Evolutionary conservation across 2,797 vertebrate genomes (phyloP).

Genomic region (Poeciliopsis paucimaculata): DNA sequence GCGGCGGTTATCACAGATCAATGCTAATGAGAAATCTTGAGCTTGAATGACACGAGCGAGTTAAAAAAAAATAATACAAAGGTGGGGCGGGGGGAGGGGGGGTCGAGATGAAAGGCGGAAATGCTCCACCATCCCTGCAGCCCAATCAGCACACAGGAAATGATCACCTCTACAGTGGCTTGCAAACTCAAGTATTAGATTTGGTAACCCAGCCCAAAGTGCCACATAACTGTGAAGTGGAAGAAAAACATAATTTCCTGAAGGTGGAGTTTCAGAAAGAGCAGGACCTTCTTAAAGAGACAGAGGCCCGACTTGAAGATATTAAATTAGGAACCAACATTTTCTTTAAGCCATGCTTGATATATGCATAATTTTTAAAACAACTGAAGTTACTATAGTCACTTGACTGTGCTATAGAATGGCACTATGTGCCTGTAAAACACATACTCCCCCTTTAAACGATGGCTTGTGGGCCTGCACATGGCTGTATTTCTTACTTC

Average conservation of each 20-base stretch:
- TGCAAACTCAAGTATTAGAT: background rate
- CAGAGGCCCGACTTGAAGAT: too few species aligned
- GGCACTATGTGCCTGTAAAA: too few species aligned
- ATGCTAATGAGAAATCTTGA: slow-evolving; percentile 69
- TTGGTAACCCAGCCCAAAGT: background rate
- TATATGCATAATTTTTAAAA: too few species aligned
- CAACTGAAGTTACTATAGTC: too few species aligned
- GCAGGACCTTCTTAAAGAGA: background rate
- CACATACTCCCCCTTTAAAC: too few species aligned
- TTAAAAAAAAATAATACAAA: slow-evolving; percentile 19
- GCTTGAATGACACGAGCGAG: slow-evolving; percentile 51
- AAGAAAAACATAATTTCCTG: background rate
- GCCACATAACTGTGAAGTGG: background rate
- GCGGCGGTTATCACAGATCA: slow-evolving; percentile 61
- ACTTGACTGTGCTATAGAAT: too few species aligned
- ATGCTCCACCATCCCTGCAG: background rate
- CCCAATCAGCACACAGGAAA: background rate
- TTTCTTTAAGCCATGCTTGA: too few species aligned
- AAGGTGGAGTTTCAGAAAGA: too few species aligned
- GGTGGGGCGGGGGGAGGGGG: too few species aligned
- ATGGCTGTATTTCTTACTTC: too few species aligned
- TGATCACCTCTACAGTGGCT: background rate
- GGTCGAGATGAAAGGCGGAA: slow-evolving; percentile 17
- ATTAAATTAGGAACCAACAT: too few species aligned
- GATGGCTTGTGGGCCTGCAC: too few species aligned